Base-by-base conservation (phyloP, 2,888 invertebrate genomes). In the Dromius quadrimaculatus region DNA sequence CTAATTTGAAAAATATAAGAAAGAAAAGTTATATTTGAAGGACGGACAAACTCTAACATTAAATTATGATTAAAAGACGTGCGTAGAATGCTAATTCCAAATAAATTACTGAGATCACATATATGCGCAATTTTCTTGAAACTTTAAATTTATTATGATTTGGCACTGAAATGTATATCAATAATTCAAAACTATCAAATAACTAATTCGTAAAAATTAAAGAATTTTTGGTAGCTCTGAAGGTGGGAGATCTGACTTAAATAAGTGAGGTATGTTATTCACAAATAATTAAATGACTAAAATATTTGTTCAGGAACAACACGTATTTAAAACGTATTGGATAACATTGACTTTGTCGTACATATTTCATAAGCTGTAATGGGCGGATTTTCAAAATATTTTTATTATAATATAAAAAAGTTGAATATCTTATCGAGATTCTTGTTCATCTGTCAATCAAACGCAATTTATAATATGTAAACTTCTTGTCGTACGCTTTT, bases 131-230 rank as follows among this genome's bases (percentile, higher is more conserved):
- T 17, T 43, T 8, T 36, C 36, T 36, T 11, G 11, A 43, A 50
- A 8, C 59, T 59, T 36, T 4, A 59, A 36, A 34, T 59, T 38
- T 36, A 59, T 36, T 59, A 59, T 23, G 28, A 59, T 59, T 59
- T 59, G 59, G 59, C 59, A 59, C 59, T 36, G 36, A 54, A 54
- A 54, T 54, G 47, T 47, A 54, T 15, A 54, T 28, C 15, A 23
- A 28, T 13, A 54, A 54, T 54, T 54, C 50, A 54, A 54, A 54
- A 54, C 23, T 54, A 54, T 54, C 4, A 28, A 28, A n/a, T 36
- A n/a, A n/a, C 11, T 15, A 41, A 5, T 5, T 41, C 15, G 6
- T 41, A 15, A 15, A 41, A 4, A 41, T 41, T 41, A 9, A 41
- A 41, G 11, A n/a, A 41, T 41, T 41, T 41, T 41, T 41, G 41